Conservation (phyloP, 2,113 vertebrate genomes). For the Nestor notabilis region DNA sequence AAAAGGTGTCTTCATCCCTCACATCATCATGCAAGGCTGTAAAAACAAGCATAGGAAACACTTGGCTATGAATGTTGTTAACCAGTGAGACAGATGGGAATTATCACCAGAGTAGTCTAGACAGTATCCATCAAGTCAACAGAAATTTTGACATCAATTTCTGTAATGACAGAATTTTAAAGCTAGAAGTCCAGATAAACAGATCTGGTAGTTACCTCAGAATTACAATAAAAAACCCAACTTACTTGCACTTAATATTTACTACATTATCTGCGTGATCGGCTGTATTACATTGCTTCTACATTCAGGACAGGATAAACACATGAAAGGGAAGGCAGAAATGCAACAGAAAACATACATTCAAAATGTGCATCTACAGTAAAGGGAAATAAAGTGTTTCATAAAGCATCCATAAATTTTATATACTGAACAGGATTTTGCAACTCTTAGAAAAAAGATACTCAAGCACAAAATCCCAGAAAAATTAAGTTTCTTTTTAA, state of each 20-base stretch:
- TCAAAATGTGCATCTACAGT: neutral
- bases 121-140: neutral
- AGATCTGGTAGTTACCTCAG: accelerated
- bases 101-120: accelerated
- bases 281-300: accelerated
- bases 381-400: neutral
- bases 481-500: neutral
- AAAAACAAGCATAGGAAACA: neutral
- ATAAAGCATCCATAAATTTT: neutral
- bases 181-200: neutral
- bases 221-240: neutral
- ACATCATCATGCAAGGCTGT: neutral
- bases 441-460: neutral
- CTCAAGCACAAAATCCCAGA: neutral
- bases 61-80: neutral
- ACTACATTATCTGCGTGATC: neutral
- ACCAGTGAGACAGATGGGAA: neutral
- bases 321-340: neutral
- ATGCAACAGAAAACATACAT: accelerated
- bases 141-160: neutral
- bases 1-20: neutral
- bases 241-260: neutral
- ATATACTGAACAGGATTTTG: accelerated
- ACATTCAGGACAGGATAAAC: neutral
- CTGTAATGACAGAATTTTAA: neutral